Conservation (phyloP, 1,140 invertebrate genomes). For the Hesperophylax magnus region DNA sequence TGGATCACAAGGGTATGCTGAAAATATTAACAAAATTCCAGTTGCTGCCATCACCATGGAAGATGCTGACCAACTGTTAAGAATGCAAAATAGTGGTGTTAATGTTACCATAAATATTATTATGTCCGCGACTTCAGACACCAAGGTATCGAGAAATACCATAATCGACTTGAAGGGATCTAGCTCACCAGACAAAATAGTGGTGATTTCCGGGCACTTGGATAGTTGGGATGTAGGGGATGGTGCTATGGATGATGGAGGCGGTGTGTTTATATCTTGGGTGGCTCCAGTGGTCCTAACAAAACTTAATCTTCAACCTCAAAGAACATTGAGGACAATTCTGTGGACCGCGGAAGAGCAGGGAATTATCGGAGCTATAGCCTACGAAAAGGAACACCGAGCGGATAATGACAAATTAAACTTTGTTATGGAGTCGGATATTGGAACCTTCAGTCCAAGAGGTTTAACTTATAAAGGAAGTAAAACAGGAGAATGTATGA, state of each 20-base stretch:
- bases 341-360: conserved; percentile 85
- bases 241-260: conserved; percentile 87
- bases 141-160: conserved; percentile 74
- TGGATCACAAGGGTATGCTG: conserved; percentile 73
- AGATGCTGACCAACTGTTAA: conserved; percentile 78
- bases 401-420: conserved; percentile 54
- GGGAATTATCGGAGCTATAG: conserved; percentile 73
- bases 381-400: conserved; percentile 67
- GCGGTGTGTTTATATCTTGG: conserved; percentile 83
- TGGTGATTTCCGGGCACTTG: conserved; percentile 83
- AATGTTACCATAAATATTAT: conserved; percentile 61
- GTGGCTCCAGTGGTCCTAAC: conserved; percentile 76
- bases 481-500: conserved; percentile 71
- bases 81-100: conserved; percentile 70
- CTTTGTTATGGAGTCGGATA: conserved; percentile 84
- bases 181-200: conserved; percentile 70
- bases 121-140: conserved; percentile 58
- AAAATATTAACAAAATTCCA: conserved; percentile 77
- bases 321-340: conserved; percentile 78
- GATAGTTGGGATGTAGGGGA: conserved; percentile 88
- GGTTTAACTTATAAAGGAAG: conserved; percentile 73
- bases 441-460: conserved; percentile 80
- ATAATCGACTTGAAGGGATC: conserved; percentile 76
- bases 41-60: conserved; percentile 81
- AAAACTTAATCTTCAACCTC: conserved; percentile 74